Evolutionary conservation across 2,888 invertebrate genomes (phyloP).

Genomic region (Drosophila differens): DNA sequence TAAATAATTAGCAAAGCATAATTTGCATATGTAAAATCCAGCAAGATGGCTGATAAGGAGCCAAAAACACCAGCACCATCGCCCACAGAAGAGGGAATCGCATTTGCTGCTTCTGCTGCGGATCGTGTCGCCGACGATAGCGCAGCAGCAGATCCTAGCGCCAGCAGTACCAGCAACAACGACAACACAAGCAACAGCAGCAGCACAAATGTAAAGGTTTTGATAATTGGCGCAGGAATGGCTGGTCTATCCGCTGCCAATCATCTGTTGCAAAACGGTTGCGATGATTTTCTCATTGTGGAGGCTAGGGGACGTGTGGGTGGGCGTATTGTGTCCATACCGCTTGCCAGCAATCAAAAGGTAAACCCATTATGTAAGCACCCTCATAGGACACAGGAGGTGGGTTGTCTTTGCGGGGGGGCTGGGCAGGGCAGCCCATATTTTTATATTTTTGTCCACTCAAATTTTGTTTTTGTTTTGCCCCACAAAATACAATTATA

Average conservation of each 20-base stretch:
- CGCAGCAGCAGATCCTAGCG: slow-evolving; percentile 36
- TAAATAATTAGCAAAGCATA: slow-evolving; percentile 11
- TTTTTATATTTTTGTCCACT: slow-evolving; percentile 33
- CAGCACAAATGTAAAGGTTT: slow-evolving; percentile 88
- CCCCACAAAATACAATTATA: slow-evolving; percentile 45
- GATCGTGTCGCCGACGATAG: slow-evolving; percentile 38
- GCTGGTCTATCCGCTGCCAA: slow-evolving; percentile 94
- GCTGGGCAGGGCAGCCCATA: background rate
- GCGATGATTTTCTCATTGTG: slow-evolving; percentile 91
- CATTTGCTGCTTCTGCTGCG: slow-evolving; percentile 35
- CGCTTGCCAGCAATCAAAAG: slow-evolving; percentile 87
- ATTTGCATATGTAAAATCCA: slow-evolving; percentile 51
- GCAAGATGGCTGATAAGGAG: slow-evolving; percentile 73
- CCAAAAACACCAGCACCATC: slow-evolving; percentile 77
- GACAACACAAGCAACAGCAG: slow-evolving; percentile 29
- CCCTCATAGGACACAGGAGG: slow-evolving; percentile 6
- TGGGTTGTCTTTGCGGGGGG: background rate
- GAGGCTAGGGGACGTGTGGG: slow-evolving; percentile 93
- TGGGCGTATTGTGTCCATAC: slow-evolving; percentile 92
- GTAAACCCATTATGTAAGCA: slow-evolving; percentile 76
- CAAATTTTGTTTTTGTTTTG: slow-evolving; percentile 12
- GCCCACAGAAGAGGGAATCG: slow-evolving; percentile 73
- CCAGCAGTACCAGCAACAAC: slow-evolving; percentile 34
- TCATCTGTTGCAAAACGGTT: slow-evolving; percentile 92
- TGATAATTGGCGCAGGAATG: slow-evolving; percentile 93